These are phyloP conservation scores for Cryptocephalus moraei DNA, from an alignment of 2,888 invertebrate genomes.

Conservation along the genomic window DNA sequence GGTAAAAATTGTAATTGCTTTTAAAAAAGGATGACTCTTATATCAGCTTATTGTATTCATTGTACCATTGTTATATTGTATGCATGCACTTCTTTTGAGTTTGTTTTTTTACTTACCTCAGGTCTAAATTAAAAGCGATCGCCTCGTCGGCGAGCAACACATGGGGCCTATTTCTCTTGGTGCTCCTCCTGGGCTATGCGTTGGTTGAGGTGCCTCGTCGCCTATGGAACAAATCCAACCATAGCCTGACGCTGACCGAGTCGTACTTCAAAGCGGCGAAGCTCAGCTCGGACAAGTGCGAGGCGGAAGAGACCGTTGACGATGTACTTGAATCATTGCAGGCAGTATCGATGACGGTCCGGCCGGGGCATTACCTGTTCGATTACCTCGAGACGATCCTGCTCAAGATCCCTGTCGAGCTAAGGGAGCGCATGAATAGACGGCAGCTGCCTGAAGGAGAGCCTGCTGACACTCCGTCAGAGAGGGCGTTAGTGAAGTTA, in stretches of 20 bases:
- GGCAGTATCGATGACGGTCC: constrained; percentile 67
- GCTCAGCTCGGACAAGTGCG: constrained; percentile 87
- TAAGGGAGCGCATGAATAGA: constrained; percentile 64
- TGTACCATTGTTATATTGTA: too few relatives aligned
- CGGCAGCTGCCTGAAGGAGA: constrained; percentile 48
- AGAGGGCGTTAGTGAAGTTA: constrained; percentile 78
- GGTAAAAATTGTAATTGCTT: too few relatives aligned
- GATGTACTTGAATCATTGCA: constrained; percentile 86
- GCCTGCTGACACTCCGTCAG: constrained; percentile 58
- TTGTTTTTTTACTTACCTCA: constrained; percentile 26
- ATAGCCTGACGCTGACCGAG: constrained; percentile 12
- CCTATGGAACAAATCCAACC: constrained; percentile 81
- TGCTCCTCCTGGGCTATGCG: constrained; percentile 87
- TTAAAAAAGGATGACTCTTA: too few relatives aligned
- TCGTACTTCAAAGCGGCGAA: constrained; percentile 93
- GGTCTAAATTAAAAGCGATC: constrained; percentile 85
- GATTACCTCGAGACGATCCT: constrained; percentile 81
- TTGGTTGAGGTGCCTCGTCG: constrained; percentile 90
- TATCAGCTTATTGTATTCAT: too few relatives aligned
- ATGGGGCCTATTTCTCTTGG: constrained; percentile 94
- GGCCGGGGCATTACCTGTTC: constrained; percentile 63
- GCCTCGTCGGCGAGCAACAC: constrained; percentile 98
- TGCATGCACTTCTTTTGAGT: neutral
- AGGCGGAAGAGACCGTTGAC: constrained; percentile 94
- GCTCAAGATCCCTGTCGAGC: constrained; percentile 72